phyloP scores from a whole-genome alignment of 2,888 invertebrate genomes.

The Nomada fucata region DNA sequence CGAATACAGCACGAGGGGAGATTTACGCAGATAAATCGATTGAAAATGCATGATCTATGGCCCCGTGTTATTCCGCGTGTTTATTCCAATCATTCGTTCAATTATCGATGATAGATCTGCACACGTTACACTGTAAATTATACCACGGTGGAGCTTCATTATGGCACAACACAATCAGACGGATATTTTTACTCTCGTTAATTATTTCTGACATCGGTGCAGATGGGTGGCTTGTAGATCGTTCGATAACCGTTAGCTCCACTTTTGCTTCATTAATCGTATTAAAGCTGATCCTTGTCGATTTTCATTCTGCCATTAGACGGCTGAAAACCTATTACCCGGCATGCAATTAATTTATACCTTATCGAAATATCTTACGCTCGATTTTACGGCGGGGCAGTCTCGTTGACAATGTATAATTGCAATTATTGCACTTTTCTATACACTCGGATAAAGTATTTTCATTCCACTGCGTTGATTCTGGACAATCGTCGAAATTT shows the following conservation, averaged over 20 bases:
- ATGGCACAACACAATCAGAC: constrained; percentile 33
- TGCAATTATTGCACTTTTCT: no score
- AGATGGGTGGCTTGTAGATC: constrained; percentile 13
- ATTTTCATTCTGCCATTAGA: neutral
- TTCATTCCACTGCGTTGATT: neutral
- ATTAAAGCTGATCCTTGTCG: neutral
- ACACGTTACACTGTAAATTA: constrained; percentile 48
- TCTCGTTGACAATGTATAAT: neutral
- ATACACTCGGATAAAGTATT: neutral
- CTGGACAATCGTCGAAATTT: neutral
- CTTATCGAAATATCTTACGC: neutral
- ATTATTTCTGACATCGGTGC: constrained; percentile 39
- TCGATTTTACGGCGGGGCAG: neutral
- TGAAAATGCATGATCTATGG: constrained; percentile 54
- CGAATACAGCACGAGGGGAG: neutral
- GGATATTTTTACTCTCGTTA: constrained; percentile 38
- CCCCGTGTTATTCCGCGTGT: constrained; percentile 37
- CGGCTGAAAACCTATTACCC: neutral
- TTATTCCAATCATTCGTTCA: constrained; percentile 60
- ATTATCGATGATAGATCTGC: constrained; percentile 59
- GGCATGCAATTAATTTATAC: constrained; percentile 26
- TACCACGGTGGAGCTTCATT: constrained; percentile 38
- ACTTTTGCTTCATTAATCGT: constrained; percentile 14
- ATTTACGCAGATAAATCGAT: constrained; percentile 51
- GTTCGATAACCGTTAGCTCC: constrained; percentile 18